Percentiles rank a stretch among this genome's conserved stretches.
phyloP scores from a whole-genome alignment of 2,888 invertebrate species.

The Sphecodes monilicornis region DNA sequence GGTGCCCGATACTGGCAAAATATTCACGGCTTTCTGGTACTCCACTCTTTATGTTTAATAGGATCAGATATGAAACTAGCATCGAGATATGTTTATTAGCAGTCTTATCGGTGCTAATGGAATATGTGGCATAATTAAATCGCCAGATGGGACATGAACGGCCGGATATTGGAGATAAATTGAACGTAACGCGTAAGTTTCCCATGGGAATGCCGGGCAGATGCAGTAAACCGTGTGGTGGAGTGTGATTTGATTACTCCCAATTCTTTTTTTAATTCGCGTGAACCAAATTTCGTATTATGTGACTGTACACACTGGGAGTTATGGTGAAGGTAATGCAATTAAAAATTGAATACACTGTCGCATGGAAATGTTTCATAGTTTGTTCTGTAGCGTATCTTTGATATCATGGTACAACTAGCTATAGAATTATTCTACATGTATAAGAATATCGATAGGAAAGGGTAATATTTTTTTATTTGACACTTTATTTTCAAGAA shows the following conservation, averaged over 20 bases:
- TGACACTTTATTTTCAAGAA: no score
- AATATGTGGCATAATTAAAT: constrained; percentile 35
- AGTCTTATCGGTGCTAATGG: constrained; percentile 16
- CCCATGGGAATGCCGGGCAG: constrained; percentile 4
- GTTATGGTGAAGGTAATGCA: neutral
- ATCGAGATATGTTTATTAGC: neutral
- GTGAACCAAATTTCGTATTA: neutral
- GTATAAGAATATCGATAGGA: no score
- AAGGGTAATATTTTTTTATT: no score
- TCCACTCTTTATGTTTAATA: neutral
- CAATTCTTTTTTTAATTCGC: neutral
- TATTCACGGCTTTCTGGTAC: neutral
- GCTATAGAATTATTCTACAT: no score
- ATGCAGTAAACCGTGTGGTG: neutral
- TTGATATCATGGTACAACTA: no score
- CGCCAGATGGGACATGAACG: constrained; percentile 9
- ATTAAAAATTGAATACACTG: neutral
- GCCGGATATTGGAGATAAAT: constrained; percentile 17
- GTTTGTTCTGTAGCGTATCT: no score
- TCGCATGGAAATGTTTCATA: neutral
- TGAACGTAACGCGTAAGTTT: constrained; percentile 9
- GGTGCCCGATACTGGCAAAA: neutral
- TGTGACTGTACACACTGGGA: neutral
- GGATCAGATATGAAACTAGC: neutral
- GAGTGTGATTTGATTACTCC: neutral